A percentile compares a stretch with the other conserved stretches of the same genome.
Conservation (phyloP, 2,888 invertebrate genomes). For the Tuberolachnus salignus region DNA sequence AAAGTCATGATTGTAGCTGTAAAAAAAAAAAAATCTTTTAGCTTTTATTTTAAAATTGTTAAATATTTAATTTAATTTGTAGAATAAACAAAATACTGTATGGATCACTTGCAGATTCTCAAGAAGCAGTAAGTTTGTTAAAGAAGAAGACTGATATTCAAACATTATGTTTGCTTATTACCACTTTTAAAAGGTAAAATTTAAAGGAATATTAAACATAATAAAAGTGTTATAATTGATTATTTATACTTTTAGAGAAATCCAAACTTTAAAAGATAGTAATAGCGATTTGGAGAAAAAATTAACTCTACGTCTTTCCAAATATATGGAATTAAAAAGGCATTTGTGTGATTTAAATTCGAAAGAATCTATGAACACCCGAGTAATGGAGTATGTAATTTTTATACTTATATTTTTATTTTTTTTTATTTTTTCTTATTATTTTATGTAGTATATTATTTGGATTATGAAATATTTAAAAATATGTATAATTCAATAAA, state of each 20-base stretch:
- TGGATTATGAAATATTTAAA: too few species aligned
- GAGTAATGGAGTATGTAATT: constrained; percentile 56
- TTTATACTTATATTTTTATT: too few species aligned
- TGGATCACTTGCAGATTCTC: constrained; percentile 51
- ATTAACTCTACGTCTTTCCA: constrained; percentile 37
- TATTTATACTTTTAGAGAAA: constrained; percentile 52
- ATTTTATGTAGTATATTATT: too few species aligned
- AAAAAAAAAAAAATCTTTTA: background rate
- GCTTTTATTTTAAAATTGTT: background rate
- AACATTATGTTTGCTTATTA: constrained; percentile 50
- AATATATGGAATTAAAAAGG: constrained; percentile 45
- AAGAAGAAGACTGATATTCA: constrained; percentile 54
- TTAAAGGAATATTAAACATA: background rate
- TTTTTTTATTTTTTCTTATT: too few species aligned
- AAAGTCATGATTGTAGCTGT: background rate
- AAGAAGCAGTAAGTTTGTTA: constrained; percentile 52
- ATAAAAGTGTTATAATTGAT: background rate
- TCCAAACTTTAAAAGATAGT: constrained; percentile 52
- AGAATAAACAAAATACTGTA: constrained; percentile 50
- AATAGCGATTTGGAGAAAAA: constrained; percentile 49
- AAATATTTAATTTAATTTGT: background rate
- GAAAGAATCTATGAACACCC: constrained; percentile 51
- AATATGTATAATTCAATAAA: too few species aligned
- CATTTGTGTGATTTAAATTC: constrained; percentile 45
- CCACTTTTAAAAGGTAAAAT: constrained; percentile 49